Evolutionary conservation across 2,797 vertebrate species (phyloP), one percentile per base, ranked within the genome.

Genomic region (Lagodon rhomboides): DNA sequence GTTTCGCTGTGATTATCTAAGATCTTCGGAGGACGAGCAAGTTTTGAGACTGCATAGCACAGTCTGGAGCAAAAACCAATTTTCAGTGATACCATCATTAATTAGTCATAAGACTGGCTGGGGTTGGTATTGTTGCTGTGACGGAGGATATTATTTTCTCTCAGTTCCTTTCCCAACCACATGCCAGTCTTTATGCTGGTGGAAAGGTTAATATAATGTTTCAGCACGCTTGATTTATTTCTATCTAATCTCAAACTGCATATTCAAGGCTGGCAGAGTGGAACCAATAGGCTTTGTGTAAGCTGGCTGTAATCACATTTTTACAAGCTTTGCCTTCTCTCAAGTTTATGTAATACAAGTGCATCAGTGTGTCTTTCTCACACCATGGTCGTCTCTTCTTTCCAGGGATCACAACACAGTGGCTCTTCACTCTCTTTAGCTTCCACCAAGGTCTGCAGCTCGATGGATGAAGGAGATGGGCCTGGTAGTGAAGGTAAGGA

Each of bases 381-480:
- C 22, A 60, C 27, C 27, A 34, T 65, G 15, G 4, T 58, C 50
- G 1, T 75, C 55, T 71, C 27, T 53, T 56, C 12, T 50, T 69
- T 87, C 34, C 92, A 99, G 98, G 97, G 97, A 77, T 98, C 98
- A 85, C 98, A 97, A 43, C 96, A 99, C 95, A 97, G 97, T 61
- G 97, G 98, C 77, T 99, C 98, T 47, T 99, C 98, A 72, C 97
- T 98, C 77, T 99, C 98, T 77, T 94, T 99, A 82, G 97, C 98
- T 9, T 99, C 98, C 75, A 99, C 98, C 84, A 99, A 99, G 94
- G 97, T 99, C 47, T 99, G 98, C 96, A 98, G 97, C 94, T 99
- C 98, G 10, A 98, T 99, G 97, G 98, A 99, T 73, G 98, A 99
- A 87, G 97, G 97, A 1, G 98, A 99, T 10, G 96, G 97, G 34